These are phyloP conservation scores for Sebastes fasciatus DNA, from an alignment of 2,113 vertebrate species.

Conservation along the genomic window DNA sequence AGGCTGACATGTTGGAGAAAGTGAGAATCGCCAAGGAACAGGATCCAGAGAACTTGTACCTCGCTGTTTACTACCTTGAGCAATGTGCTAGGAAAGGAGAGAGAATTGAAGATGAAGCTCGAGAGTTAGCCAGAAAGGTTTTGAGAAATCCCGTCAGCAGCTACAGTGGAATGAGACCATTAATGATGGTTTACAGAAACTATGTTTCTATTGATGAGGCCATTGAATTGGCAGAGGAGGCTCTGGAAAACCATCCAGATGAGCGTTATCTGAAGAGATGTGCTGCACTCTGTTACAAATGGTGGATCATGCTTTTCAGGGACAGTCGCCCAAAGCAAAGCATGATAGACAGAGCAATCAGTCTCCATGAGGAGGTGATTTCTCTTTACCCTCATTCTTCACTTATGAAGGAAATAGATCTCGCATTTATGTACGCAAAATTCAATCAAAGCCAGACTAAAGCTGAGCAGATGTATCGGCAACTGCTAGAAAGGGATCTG, in stretches of 20 bases:
- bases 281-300: constrained; percentile 45
- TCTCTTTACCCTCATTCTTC: constrained; percentile 6
- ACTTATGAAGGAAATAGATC: neutral
- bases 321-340: neutral
- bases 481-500: neutral
- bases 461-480: neutral
- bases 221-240: constrained; percentile 44
- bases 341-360: neutral
- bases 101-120: constrained; percentile 4
- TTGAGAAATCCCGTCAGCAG: constrained; percentile 48
- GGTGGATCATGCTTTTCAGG: constrained; percentile 1
- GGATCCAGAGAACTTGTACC: constrained; percentile 59
- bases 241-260: constrained; percentile 48
- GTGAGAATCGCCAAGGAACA: constrained; percentile 38
- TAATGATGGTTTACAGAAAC: constrained; percentile 31
- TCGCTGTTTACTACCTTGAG: constrained; percentile 21
- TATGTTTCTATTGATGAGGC: constrained; percentile 30
- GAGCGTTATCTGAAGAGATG: constrained; percentile 59
- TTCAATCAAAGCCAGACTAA: rapidly evolving
- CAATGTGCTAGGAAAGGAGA: neutral
- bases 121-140: constrained; percentile 15
- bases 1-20: too few species aligned
- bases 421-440: neutral
- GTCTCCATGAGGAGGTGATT: neutral
- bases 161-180: constrained; percentile 48